Percentiles rank a stretch among this genome's conserved stretches.
phyloP scores from a whole-genome alignment of 2,888 invertebrate species.

The Stenchaetothrips biformis region DNA sequence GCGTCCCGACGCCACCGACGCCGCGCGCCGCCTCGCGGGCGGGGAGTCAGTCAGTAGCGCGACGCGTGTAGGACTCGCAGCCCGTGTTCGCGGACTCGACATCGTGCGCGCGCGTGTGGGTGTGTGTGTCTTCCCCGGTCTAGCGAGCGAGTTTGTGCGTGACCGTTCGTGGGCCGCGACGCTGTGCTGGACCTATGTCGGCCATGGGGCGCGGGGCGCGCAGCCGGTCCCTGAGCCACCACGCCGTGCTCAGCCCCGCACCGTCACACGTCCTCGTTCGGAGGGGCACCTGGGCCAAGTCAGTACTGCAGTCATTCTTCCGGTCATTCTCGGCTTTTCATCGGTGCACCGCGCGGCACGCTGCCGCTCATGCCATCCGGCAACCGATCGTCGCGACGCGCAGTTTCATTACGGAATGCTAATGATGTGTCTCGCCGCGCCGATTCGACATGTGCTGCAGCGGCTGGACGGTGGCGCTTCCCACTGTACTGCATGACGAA shows the following conservation, averaged over 20 bases:
- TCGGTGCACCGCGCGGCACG: background rate
- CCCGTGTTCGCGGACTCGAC: background rate
- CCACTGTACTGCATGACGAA: no score
- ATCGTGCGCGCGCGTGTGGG: background rate
- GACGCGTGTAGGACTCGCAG: background rate
- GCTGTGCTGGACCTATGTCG: background rate
- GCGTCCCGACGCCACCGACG: background rate
- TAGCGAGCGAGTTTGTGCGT: background rate
- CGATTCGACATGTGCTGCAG: no score
- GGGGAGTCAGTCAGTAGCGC: background rate
- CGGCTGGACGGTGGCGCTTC: no score
- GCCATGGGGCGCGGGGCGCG: conserved; percentile 19
- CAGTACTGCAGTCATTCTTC: background rate
- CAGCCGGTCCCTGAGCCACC: conserved; percentile 15
- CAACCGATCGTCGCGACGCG: no score
- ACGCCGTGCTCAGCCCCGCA: background rate
- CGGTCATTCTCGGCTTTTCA: background rate
- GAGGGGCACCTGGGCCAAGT: conserved; percentile 22
- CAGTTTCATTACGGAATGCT: no score
- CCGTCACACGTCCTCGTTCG: background rate
- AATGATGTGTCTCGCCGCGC: no score
- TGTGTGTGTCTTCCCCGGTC: background rate
- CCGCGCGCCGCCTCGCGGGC: background rate
- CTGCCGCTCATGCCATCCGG: background rate
- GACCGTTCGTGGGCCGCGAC: background rate